Evolutionary conservation across 2,888 invertebrate genomes (phyloP), one percentile per base, ranked within the genome.

Genomic region (Bugula neritina): DNA sequence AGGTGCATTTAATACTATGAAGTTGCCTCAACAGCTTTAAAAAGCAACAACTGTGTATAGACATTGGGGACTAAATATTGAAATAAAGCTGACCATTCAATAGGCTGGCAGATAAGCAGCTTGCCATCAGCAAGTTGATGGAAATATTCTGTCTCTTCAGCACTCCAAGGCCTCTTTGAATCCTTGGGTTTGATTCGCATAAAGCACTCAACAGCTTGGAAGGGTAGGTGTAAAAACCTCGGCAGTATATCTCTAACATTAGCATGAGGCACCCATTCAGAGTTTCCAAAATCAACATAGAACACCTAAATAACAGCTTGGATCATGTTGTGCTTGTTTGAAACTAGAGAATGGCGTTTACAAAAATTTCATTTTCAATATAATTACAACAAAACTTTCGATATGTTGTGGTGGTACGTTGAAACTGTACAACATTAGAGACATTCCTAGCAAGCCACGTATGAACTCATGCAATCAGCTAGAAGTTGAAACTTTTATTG

Each of bases 231-330:
- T 70, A 92, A 83, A 79, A 91, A 88, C 80, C 93, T 91, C 0
- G 91, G 90, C 55, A 91, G 87, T 73, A 84, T 78, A 58, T 91
- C 90, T 76, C 89, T 90, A 17, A 93, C 84, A 74, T 91, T 88
- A 71, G 88, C 87, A 1, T 88, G 87, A 0, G 88, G 85, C 1
- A 91, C 87, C 78, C 88, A 88, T 78, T 91, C 90, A 73, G 89
- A 89, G 84, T 94, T 93, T 0, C 94, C 94, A 83, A 92, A 94
- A 86, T 95, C 94, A 71, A 94, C 88, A 84, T 89, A 94, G 82
- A 91, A 92, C 35, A 94, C 87, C 82, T 82, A 76, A 0, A 75
- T 72, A 55, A n/a, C n/a, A n/a, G 75, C 10, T 13, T 13, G 10
- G 10, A 13, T 13, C n/a, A n/a, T n/a, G n/a, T n/a, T n/a, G n/a